Evolutionary conservation across 2,888 invertebrate species (phyloP), one percentile per base, ranked within the genome.

Genomic region (Drosophila falleni): DNA sequence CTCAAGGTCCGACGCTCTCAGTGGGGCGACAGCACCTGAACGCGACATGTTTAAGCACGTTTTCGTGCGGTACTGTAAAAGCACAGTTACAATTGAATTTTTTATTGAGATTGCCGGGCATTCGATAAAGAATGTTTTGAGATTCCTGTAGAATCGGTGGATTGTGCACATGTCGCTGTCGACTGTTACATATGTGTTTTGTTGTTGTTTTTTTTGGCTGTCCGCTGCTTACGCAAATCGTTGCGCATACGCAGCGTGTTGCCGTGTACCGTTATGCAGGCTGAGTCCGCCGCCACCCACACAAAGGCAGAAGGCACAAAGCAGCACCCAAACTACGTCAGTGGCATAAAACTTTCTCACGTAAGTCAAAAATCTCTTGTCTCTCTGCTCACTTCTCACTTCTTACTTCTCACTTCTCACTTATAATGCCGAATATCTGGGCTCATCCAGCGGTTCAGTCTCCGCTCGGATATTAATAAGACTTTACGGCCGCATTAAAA

Each of bases 271-370:
- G 81, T 81, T 81, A 80, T 39, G 51, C 61, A 29, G 53, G 23
- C 62, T 44, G 62, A 50, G 46, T 47, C 61, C 29, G 29, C 26
- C 26, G 26, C 68, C 29, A 55, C 54, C 61, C 61, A 60, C 49
- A 51, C 55, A 60, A 46, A 59, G 46, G 29, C 8, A 1, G 6
- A 29, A 6, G 26, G 11, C n/a, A 6, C 46, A 13, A 41, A 23
- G n/a, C n/a, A 42, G 9, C 63, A 46, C 46, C 55, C 71, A 13
- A 41, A 41, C 47, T 85, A 70, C 85, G 88, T 89, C 89, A 89
- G 64, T 69, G 76, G 76, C 81, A 53, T 84, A 78, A 84, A 88
- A 80, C 60, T 69, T 85, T 87, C 88, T 82, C 86, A 87, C 89
- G 89, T 80, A 87, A 89, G 70, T 89, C 86, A 86, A 85, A 85